Percentiles rank a stretch among this genome's conserved stretches.
These are phyloP conservation scores for Ips nitidus DNA, from an alignment of 1,140 invertebrate species.

Conservation along the genomic window DNA sequence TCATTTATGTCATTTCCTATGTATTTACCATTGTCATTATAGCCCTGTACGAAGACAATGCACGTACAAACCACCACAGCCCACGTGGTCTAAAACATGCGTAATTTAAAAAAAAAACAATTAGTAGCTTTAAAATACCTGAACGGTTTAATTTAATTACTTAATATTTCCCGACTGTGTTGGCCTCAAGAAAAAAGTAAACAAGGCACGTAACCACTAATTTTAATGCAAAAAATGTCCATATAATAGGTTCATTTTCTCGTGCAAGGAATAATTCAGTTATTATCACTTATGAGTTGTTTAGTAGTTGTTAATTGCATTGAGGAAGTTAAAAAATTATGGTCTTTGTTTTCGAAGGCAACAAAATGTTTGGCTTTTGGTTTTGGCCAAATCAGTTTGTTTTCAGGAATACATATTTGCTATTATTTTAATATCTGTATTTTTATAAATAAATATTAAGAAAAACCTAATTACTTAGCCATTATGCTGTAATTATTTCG, in stretches of 20 bases:
- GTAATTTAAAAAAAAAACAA: no score
- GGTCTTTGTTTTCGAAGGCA: background rate
- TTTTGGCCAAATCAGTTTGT: no score
- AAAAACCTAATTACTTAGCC: no score
- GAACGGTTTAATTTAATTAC: background rate
- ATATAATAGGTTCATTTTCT: background rate
- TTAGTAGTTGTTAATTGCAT: conserved; percentile 4
- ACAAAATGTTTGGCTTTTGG: background rate
- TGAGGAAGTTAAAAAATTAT: background rate
- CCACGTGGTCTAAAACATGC: no score
- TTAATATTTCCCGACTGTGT: background rate
- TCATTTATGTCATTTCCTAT: conserved; percentile 12
- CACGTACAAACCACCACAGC: background rate
- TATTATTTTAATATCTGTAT: no score
- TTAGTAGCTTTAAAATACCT: no score
- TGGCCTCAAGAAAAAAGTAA: background rate
- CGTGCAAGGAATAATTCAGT: conserved; percentile 2
- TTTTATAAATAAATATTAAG: no score
- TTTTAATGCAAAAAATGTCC: background rate
- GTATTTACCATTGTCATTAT: conserved; percentile 15
- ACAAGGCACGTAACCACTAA: background rate
- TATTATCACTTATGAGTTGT: background rate
- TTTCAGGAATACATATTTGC: no score
- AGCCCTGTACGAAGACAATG: background rate
- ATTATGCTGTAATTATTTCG: no score